Percentiles rank a stretch among this genome's conserved stretches.
phyloP scores from a whole-genome alignment of 2,888 invertebrate genomes.

The Chironomus riparius region DNA sequence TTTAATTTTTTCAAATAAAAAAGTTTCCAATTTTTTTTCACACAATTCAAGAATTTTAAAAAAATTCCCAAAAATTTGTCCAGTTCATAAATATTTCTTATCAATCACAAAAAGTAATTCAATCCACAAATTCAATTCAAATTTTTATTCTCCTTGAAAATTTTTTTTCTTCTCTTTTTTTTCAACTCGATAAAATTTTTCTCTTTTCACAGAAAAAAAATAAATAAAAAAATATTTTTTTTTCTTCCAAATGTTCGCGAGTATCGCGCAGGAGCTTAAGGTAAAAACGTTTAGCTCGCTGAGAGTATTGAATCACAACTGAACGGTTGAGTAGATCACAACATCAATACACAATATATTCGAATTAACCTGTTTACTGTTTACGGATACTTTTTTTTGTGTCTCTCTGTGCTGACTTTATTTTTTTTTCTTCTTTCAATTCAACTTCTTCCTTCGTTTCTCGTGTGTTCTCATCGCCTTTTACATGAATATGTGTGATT shows the following conservation, averaged over 20 bases:
- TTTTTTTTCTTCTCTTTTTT: neutral
- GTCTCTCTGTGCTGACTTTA: neutral
- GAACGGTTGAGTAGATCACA: constrained; percentile 25
- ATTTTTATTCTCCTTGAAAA: too few relatives aligned
- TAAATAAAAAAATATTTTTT: neutral
- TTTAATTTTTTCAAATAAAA: too few relatives aligned
- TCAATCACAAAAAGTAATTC: too few relatives aligned
- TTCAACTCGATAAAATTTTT: neutral
- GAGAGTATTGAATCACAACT: constrained; percentile 26
- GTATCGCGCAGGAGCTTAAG: neutral
- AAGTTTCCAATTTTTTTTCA: too few relatives aligned
- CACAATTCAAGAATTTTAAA: too few relatives aligned
- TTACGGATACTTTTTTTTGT: constrained; percentile 14
- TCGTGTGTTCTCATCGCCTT: neutral
- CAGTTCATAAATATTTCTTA: too few relatives aligned
- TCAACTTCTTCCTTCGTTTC: neutral
- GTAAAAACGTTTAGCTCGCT: constrained; percentile 25
- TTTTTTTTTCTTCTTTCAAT: constrained; percentile 12
- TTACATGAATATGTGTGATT: neutral
- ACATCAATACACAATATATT: constrained; percentile 18
- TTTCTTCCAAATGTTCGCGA: neutral
- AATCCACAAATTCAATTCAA: too few relatives aligned
- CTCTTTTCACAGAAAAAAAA: neutral
- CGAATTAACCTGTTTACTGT: constrained; percentile 28
- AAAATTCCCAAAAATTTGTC: too few relatives aligned